A percentile compares a stretch with the other conserved stretches of the same genome.
Evolutionary conservation across 1,140 invertebrate genomes (phyloP).

Genomic region (Lepidotrigona ventralis): DNA sequence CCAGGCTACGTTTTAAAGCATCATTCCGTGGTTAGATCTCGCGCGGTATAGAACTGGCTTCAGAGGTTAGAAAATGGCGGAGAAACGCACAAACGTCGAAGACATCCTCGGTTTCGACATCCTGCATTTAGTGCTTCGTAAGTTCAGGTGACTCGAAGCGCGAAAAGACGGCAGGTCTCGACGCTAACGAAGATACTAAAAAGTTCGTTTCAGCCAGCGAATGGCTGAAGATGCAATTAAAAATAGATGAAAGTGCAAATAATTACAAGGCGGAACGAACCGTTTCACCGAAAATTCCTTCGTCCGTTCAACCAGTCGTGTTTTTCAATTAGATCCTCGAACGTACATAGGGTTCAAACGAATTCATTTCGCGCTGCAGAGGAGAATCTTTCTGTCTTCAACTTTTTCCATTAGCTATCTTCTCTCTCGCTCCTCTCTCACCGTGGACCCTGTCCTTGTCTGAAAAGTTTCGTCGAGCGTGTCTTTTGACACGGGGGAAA

Average conservation of each 20-base stretch:
- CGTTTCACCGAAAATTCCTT: background rate
- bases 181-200: background rate
- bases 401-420: conserved; percentile 20
- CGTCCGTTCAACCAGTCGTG: background rate
- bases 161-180: background rate
- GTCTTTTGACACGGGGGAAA: conserved; percentile 24
- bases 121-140: too few species aligned
- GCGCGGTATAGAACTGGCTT: too few species aligned
- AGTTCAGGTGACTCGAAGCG: background rate
- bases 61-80: background rate
- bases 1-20: too few species aligned
- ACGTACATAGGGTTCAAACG: background rate
- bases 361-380: conserved; percentile 6
- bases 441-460: background rate
- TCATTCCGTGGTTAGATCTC: too few species aligned
- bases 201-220: background rate
- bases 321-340: background rate
- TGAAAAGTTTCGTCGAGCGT: conserved; percentile 4
- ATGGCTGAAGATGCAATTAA: background rate
- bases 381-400: background rate
- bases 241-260: background rate
- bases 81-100: too few species aligned
- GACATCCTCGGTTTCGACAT: too few species aligned
- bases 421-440: too few species aligned
- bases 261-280: background rate